A percentile compares a stretch with the other conserved stretches of the same genome.
Evolutionary conservation across 1,140 invertebrate genomes (phyloP).

Genomic region (Eriocheir sinensis): DNA sequence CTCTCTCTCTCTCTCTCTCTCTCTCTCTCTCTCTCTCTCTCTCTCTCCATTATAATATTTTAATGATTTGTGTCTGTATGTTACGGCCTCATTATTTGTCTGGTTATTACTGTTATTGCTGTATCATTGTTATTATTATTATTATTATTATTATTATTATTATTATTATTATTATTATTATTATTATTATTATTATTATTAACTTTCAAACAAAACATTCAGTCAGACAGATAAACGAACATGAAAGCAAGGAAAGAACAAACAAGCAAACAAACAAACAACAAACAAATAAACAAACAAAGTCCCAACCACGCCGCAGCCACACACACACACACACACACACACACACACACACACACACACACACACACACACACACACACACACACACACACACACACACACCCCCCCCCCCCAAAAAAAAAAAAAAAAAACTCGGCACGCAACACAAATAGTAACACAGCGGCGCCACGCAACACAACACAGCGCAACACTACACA

Average conservation of each 20-base stretch:
- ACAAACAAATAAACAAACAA: too few species aligned
- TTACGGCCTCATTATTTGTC: not conserved
- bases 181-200: conserved; percentile 2
- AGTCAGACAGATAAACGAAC: too few species aligned
- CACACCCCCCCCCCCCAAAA: not conserved
- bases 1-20: not conserved
- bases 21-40: not conserved
- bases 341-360: conserved; percentile 41
- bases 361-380: conserved; percentile 52
- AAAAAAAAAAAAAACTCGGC: too few species aligned
- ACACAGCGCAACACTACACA: too few species aligned
- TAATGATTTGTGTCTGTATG: too few species aligned
- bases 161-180: conserved; percentile 18
- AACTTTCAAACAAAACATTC: too few species aligned
- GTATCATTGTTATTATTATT: conserved; percentile 18
- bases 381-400: conserved; percentile 50
- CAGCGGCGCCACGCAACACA: too few species aligned
- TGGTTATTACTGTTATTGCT: conserved; percentile 14
- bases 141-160: conserved; percentile 28
- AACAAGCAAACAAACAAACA: too few species aligned
- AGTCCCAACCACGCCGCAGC: not conserved
- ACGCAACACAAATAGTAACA: too few species aligned
- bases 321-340: conserved; percentile 40
- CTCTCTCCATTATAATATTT: too few species aligned
- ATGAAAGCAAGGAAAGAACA: too few species aligned